Evolutionary conservation across 2,888 invertebrate genomes (phyloP), one percentile per base, ranked within the genome.

Genomic region (Cerceris ruficornis): DNA sequence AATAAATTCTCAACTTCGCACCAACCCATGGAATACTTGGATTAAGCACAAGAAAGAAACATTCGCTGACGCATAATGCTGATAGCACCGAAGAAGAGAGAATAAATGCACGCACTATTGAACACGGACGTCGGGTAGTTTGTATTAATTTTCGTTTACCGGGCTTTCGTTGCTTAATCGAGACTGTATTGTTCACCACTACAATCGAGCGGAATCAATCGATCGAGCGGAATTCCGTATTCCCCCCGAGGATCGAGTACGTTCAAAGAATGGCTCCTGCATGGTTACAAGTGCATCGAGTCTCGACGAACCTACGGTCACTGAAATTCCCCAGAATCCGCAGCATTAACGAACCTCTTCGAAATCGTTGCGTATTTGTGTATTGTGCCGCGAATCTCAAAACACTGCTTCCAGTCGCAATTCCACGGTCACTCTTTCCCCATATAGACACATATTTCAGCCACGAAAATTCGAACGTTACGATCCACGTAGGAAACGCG

Each of bases 91-190:
- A 57, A 62, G 59, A 39, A 58, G 61, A 46, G 43, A 69, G 70
- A 70, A 65, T 50, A 67, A 65, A 58, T 55, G 69, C 57, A 59
- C 59, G 55, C 46, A 57, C 61, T 52, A 69, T 75, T 42, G 69
- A 61, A 14, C 55, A 54, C 72, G 46, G 62, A 60, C 69, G 60
- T 46, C 39, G 74, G 61, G 46, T 66, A 69, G 77, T 77, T 83
- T 81, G 79, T 88, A 89, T 89, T 87, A 88, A 89, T 88, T 87
- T 89, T 87, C 84, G 72, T 87, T 86, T 81, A 81, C 83, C 71
- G 78, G 81, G 82, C 81, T 78, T 78, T 70, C 81, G 77, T 74
- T 60, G 79, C 84, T 87, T 86, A 87, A 87, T 86, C 86, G 86
- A 81, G 82, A 80, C 75, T 80, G 80, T 80, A 88, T 87, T 87